Evolutionary conservation across 2,113 vertebrate species (phyloP).

Genomic region (Mionectes macconnelli): DNA sequence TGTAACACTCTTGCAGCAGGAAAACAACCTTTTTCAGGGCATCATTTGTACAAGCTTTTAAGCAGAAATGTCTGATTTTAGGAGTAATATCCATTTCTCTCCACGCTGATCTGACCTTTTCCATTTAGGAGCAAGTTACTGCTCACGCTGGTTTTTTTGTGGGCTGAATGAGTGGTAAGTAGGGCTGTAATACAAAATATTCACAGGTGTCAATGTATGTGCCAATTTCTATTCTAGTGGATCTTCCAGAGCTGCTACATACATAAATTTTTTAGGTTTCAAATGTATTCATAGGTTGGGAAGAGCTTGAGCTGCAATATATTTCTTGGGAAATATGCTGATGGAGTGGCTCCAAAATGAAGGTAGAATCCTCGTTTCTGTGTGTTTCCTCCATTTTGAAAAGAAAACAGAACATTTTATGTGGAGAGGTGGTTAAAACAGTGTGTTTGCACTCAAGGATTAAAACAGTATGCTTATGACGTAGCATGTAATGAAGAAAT

Average conservation of each 20-base stretch:
- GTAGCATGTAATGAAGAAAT: slow-evolving; percentile 67
- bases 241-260: background rate
- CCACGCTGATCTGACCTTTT: background rate
- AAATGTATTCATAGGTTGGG: background rate
- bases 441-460: slow-evolving; percentile 41
- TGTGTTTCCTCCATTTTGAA: slow-evolving; percentile 38
- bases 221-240: background rate
- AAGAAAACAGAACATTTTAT: slow-evolving; percentile 19
- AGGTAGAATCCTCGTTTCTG: background rate
- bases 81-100: background rate
- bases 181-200: slow-evolving; percentile 23
- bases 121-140: background rate
- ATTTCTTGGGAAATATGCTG: slow-evolving; percentile 2
- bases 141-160: background rate
- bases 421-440: slow-evolving; percentile 19
- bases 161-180: background rate
- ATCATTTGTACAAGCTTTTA: background rate
- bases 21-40: background rate
- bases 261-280: background rate
- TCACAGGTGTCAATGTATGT: background rate
- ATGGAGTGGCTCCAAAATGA: background rate
- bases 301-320: slow-evolving; percentile 4
- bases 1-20: background rate
- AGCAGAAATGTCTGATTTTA: background rate
- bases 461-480: slow-evolving; percentile 66